phyloP scores from a whole-genome alignment of 1,140 invertebrate species.

The Calephelis nemesis region DNA sequence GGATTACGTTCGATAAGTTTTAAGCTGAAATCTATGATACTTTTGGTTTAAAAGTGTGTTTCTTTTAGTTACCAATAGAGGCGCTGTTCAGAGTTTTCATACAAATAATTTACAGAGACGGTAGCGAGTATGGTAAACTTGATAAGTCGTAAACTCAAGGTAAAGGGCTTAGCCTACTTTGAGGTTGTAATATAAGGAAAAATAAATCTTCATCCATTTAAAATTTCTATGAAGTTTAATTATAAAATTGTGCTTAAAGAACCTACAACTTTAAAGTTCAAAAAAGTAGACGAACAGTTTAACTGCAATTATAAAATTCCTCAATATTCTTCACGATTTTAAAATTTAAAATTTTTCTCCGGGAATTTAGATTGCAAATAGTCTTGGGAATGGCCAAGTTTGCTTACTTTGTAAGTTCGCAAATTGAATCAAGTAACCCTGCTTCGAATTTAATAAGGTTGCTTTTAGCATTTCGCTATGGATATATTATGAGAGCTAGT shows the following conservation, averaged over 20 bases:
- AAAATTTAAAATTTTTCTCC: neutral
- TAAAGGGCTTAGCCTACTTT: no score
- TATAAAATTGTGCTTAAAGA: neutral
- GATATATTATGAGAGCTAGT: no score
- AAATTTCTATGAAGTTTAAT: neutral
- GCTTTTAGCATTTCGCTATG: neutral
- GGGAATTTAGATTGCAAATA: slow-evolving; percentile 12
- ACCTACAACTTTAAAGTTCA: neutral
- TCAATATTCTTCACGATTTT: slow-evolving; percentile 8
- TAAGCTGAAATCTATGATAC: no score
- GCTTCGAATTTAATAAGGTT: neutral
- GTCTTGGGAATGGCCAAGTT: slow-evolving; percentile 7
- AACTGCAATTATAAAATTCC: slow-evolving; percentile 6
- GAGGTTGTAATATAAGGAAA: no score
- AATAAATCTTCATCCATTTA: neutral
- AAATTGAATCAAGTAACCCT: slow-evolving; percentile 1
- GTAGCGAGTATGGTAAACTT: no score
- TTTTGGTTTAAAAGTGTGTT: no score
- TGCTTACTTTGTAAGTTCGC: slow-evolving; percentile 5
- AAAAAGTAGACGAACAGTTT: slow-evolving; percentile 1
- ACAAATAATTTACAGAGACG: no score
- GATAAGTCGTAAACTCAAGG: no score
- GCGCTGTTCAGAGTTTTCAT: no score
- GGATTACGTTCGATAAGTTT: no score
- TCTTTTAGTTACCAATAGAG: no score